Percentiles rank a stretch among this genome's conserved stretches.
phyloP scores from a whole-genome alignment of 2,797 vertebrate genomes.

The Passerculus sandwichensis region DNA sequence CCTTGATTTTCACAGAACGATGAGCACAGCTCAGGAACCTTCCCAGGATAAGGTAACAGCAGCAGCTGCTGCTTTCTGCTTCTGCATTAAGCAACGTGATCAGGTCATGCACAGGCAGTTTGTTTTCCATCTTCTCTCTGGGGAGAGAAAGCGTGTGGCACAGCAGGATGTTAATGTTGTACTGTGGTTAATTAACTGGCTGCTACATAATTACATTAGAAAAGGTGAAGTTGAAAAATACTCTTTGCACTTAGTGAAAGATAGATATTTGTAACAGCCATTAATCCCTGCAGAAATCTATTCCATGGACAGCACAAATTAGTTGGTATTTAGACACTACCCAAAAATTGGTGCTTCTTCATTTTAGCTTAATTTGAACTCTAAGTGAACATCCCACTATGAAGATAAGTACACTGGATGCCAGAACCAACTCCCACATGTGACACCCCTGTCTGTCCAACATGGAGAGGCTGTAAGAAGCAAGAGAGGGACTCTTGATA shows the following conservation, averaged over 20 bases:
- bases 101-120: not conserved
- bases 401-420: not conserved
- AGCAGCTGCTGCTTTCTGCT: conserved; percentile 17
- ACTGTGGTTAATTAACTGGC: not conserved
- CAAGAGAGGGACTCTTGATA: not conserved
- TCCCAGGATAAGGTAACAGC: not conserved
- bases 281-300: not conserved
- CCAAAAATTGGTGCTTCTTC: not conserved
- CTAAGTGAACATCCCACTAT: not conserved
- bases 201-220: conserved; percentile 2
- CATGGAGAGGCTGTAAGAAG: not conserved
- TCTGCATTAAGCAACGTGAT: not conserved
- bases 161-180: not conserved
- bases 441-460: not conserved
- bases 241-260: not conserved
- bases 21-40: not conserved
- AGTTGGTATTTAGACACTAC: not conserved
- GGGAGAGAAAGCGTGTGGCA: not conserved
- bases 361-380: not conserved
- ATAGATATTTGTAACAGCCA: not conserved
- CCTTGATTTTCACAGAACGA: not conserved
- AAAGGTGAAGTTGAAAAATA: conserved; percentile 6
- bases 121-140: conserved; percentile 16
- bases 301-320: not conserved
- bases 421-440: not conserved